A percentile compares a stretch with the other conserved stretches of the same genome.
Conservation (phyloP, 2,113 vertebrate genomes). For the Chinchilla lanigera region DNA sequence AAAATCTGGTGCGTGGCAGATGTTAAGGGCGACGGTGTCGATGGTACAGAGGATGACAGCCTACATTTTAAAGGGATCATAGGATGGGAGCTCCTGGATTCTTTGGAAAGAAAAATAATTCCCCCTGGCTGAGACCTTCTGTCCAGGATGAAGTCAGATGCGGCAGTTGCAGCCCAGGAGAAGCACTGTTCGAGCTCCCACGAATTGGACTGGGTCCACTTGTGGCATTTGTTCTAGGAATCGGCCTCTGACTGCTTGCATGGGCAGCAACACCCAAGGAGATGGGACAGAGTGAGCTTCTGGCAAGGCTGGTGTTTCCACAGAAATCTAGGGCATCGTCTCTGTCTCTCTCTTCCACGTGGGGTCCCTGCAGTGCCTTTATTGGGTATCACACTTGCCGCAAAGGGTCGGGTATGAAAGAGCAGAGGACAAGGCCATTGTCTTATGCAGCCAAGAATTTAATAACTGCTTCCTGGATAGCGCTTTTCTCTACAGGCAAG, state of each 20-base stretch:
- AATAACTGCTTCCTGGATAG: background rate
- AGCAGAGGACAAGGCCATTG: background rate
- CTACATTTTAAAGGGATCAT: background rate
- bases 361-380: background rate
- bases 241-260: background rate
- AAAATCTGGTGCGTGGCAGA: background rate
- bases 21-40: background rate
- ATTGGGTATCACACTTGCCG: background rate
- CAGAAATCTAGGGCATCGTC: background rate
- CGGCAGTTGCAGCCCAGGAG: background rate
- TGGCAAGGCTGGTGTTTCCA: background rate
- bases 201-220: background rate
- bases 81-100: background rate
- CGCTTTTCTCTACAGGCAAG: background rate
- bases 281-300: background rate
- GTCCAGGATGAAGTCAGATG: background rate
- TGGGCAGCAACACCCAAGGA: background rate
- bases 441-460: background rate
- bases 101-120: background rate
- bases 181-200: background rate
- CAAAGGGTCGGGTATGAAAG: background rate
- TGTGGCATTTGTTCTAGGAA: background rate
- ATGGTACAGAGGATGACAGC: too few relatives aligned
- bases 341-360: background rate
- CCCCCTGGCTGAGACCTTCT: background rate